Conservation (phyloP, 2,113 vertebrate genomes). For the Prunella himalayana region DNA sequence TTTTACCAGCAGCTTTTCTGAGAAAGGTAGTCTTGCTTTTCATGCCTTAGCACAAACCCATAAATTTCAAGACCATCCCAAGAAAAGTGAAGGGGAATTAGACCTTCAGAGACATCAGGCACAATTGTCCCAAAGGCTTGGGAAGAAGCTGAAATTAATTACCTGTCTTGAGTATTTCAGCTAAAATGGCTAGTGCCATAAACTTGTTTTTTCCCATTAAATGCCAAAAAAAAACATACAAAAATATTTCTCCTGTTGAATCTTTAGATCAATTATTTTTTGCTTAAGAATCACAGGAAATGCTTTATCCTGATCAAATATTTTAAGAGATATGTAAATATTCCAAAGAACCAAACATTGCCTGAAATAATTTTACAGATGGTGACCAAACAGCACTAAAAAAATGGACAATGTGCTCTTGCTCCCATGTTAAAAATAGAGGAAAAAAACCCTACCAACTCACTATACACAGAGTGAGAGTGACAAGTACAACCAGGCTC, state of each 20-base stretch:
- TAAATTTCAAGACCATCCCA: not conserved
- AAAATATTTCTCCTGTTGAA: not conserved
- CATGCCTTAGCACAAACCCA: not conserved
- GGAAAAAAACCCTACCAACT: not conserved
- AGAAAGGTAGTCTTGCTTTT: not conserved
- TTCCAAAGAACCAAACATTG: not conserved
- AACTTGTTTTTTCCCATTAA: not conserved
- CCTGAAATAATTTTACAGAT: constrained; percentile 49
- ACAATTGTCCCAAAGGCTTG: not conserved
- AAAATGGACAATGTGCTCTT: not conserved
- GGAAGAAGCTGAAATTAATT: not conserved
- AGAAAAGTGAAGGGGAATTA: not conserved
- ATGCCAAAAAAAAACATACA: not conserved
- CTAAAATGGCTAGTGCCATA: not conserved
- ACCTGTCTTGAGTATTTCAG: not conserved
- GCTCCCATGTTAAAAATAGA: not conserved
- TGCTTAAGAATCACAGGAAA: not conserved
- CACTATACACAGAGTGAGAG: not conserved
- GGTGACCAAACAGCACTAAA: not conserved
- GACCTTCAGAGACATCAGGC: not conserved
- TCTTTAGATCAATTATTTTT: not conserved
- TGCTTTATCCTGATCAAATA: not conserved
- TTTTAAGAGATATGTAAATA: not conserved
- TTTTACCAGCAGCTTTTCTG: not conserved
- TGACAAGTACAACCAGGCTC: not conserved